A percentile compares a stretch with the other conserved stretches of the same genome.
Conservation (phyloP, 2,797 vertebrate species). For the Lepidocolaptes lacrymiger region DNA sequence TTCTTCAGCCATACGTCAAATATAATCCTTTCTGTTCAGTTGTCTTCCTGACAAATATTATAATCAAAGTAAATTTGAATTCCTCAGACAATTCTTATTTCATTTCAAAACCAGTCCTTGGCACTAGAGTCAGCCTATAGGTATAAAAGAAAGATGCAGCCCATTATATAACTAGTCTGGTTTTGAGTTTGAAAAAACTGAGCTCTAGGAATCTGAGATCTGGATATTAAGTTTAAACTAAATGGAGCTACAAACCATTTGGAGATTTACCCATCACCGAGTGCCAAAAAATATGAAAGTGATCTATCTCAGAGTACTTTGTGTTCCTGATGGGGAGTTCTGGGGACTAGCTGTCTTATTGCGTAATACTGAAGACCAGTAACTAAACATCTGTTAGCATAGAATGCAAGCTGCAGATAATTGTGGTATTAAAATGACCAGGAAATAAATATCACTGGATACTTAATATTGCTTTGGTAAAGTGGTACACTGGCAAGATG, state of each 20-base stretch:
- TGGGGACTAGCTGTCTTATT: constrained; percentile 41
- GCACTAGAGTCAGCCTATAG: neutral
- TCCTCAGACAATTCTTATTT: neutral
- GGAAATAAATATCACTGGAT: neutral
- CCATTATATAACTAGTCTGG: neutral
- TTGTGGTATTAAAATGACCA: neutral
- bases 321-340: constrained; percentile 47
- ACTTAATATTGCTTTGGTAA: constrained; percentile 3
- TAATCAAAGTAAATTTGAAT: neutral
- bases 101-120: neutral
- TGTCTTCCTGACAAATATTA: neutral
- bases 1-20: neutral
- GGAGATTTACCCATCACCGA: neutral
- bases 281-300: constrained; percentile 51
- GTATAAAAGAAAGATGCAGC: neutral
- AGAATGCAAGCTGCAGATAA: neutral
- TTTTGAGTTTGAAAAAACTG: constrained; percentile 13
- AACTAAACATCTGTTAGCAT: constrained; percentile 49
- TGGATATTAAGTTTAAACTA: neutral
- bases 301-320: constrained; percentile 32
- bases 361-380: constrained; percentile 14
- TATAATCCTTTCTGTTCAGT: neutral
- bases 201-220: constrained; percentile 30
- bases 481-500: neutral
- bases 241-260: neutral